Percentiles rank a stretch among this genome's conserved stretches.
phyloP scores from a whole-genome alignment of 2,888 invertebrate species.

The Mellilla xanthometata region DNA sequence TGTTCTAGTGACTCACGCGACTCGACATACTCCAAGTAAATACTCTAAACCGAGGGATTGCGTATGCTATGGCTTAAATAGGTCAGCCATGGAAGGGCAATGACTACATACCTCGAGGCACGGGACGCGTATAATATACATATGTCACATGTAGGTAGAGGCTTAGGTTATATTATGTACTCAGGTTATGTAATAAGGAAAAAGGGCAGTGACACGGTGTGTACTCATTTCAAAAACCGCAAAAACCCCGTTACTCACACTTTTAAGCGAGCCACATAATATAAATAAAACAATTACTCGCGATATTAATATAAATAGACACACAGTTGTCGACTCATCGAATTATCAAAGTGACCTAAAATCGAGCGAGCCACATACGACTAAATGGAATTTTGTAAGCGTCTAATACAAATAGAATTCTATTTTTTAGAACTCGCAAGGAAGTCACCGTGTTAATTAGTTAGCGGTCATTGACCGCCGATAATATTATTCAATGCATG shows the following conservation, averaged over 20 bases:
- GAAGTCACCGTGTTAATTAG: conserved; percentile 71
- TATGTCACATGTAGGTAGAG: too few relatives aligned
- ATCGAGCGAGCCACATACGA: conserved; percentile 42
- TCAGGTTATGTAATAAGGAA: conserved; percentile 10
- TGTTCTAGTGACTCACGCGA: conserved; percentile 39
- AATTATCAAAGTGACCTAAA: conserved; percentile 53
- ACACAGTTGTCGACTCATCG: conserved; percentile 30
- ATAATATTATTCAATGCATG: conserved; percentile 46
- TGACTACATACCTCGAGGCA: neutral
- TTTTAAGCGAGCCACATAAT: neutral
- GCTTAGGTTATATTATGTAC: neutral
- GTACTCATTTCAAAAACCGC: conserved; percentile 11
- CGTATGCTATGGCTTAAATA: conserved; percentile 2
- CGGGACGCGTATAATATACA: too few relatives aligned
- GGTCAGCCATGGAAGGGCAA: neutral
- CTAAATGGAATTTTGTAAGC: conserved; percentile 43
- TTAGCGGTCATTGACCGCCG: conserved; percentile 58
- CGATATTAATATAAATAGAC: neutral
- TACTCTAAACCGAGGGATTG: conserved; percentile 3
- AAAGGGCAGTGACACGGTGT: neutral
- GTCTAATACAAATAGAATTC: conserved; percentile 42
- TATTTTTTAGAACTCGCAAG: conserved; percentile 57
- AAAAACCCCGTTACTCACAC: conserved; percentile 13
- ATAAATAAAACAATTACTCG: conserved; percentile 7
- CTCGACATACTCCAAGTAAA: conserved; percentile 19